Base-by-base conservation (phyloP, 2,113 vertebrate genomes). In the Hyaena hyaena region DNA sequence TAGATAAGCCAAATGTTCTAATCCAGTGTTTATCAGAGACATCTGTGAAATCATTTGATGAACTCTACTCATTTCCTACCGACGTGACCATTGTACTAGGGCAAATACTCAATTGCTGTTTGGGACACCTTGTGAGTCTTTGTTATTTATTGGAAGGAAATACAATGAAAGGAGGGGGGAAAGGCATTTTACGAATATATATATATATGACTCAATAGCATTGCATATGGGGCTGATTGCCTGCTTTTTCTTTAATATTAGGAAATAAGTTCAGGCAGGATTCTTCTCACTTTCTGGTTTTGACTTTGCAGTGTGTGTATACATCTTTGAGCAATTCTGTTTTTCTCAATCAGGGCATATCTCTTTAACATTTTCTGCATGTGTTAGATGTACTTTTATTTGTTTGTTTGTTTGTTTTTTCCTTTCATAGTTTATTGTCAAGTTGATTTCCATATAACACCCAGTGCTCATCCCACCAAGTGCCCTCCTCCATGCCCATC, bases 21-120 rank as follows among this genome's bases (percentile, higher is more conserved):
- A 71, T 26, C 77, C 87, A 81, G 0, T 28, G 48, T 45, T 80
- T 58, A 10, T 88, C 35, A 53, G 86, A 80, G 84, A 14, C 4
- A 5, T 88, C 24, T 58, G 21, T 73, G n/a, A 65, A 94, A 48
- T 89, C 55, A 65, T 35, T 66, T 73, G 50, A 45, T 58, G 16
- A 74, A 66, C 35, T n/a, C 58, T 71, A 39, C 26, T 39, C 48
- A 1, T 90, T 94, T 95, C 35, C 69, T 63, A 17, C 7, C 33
- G 31, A 21, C 28, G 8, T 1, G 8, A n/a, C 26, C 31, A 21
- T 26, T 16, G 0, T 61, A 1, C 19, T 31, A 6, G 17, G 45
- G n/a, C 28, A 80, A 73, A n/a, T 48, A 10, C 7, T 88, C 24
- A 53, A 4, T 84, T 71, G 76, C 28, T 4, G 11, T 45, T 68